Evolutionary conservation across 2,113 vertebrate species (phyloP), one percentile per base, ranked within the genome.

Genomic region (Ptyas mucosa): DNA sequence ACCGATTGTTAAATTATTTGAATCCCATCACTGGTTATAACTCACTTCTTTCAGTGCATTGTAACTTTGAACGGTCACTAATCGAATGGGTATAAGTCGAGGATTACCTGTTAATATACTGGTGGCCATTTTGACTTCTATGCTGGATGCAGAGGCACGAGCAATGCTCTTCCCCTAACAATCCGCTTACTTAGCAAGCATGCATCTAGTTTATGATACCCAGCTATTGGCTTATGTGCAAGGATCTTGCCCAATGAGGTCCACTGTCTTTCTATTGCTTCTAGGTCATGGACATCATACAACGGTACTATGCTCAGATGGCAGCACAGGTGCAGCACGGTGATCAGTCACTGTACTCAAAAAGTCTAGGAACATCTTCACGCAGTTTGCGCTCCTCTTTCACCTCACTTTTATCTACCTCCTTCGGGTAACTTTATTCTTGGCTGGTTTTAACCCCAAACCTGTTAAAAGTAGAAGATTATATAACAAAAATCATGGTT

Each of bases 201-300:
- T 34, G 26, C 54, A 7, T 2, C 24, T n/a, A 46, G 39, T 2
- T 5, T 58, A 39, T 58, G 53, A 18, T 58, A 87, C 24, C 15
- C 49, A 3, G 39, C 8, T 23, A 43, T 20, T 46, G 8, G 34
- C 29, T 69, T 57, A 54, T 14, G 23, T 49, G 5, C 43, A 87
- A 24, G 46, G 64, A n/a, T 58, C 2, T 20, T 88, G 3, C 55
- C 2, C 7, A 92, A 39, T 49, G 11, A 46, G n/a, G 24, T 43
- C 15, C 21, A 21, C 9, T 85, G 43, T n/a, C 10, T 91, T 51
- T 52, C 7, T 39, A 2, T 88, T 81, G 2, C 49, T 29, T 89
- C 7, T 86, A 97, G 97, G 97, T 98, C 93, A 91, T 96, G n/a
- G 91, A 95, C 26, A 97, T 97, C 91, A 95, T 98, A 94, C 95